Percentiles rank a stretch among this genome's conserved stretches.
Conservation (phyloP, 1,140 invertebrate species). For the Drosophila cardini region DNA sequence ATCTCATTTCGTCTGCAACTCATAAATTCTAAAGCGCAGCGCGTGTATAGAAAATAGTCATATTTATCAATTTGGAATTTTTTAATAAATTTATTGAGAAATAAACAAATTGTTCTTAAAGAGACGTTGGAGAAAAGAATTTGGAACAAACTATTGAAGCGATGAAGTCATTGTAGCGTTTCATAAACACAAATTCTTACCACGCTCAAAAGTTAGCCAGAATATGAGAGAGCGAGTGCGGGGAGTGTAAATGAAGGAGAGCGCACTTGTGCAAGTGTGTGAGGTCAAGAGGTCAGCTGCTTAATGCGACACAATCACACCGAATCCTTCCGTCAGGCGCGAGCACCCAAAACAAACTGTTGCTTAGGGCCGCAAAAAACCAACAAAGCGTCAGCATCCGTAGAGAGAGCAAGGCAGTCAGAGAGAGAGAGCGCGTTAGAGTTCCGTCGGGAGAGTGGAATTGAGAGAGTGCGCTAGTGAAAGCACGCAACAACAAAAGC, state of each 20-base stretch:
- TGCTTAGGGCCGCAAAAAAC: conserved; percentile 47
- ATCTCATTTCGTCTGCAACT: conserved; percentile 16
- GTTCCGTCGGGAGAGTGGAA: conserved; percentile 5
- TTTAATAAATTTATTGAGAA: conserved; percentile 36
- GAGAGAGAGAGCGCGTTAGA: conserved; percentile 4
- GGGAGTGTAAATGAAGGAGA: conserved; percentile 8
- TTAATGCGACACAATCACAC: conserved; percentile 19
- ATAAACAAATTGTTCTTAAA: neutral
- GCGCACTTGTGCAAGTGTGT: conserved; percentile 8
- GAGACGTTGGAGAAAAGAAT: conserved; percentile 14
- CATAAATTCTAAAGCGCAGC: conserved; percentile 51
- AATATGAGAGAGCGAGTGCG: neutral
- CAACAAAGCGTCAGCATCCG: conserved; percentile 41
- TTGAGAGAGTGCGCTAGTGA: conserved; percentile 11
- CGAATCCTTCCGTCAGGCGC: conserved; percentile 63
- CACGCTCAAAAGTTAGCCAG: conserved; percentile 18
- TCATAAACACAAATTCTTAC: conserved; percentile 20
- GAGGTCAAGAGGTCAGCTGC: conserved; percentile 21
- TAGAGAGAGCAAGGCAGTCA: conserved; percentile 2
- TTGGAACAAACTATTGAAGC: conserved; percentile 11
- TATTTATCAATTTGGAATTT: conserved; percentile 51
- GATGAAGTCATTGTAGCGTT: conserved; percentile 46
- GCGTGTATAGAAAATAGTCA: conserved; percentile 60
- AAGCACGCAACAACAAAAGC: conserved; percentile 35
- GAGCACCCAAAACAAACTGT: conserved; percentile 77